A percentile compares a stretch with the other conserved stretches of the same genome.
Evolutionary conservation across 1,140 invertebrate genomes (phyloP).

Genomic region (Saccostrea echinata): DNA sequence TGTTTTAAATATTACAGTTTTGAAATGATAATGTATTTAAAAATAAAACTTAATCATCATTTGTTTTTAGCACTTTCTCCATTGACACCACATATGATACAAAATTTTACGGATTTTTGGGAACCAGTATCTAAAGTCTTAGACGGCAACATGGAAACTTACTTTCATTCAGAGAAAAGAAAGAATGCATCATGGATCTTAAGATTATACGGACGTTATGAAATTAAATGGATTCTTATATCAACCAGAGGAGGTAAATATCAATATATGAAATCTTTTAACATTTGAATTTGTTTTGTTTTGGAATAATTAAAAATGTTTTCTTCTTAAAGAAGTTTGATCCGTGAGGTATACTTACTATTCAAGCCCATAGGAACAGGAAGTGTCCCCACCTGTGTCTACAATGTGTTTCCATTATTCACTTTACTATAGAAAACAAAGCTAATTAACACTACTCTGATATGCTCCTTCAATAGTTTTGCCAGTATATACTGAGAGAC

Average conservation of each 20-base stretch:
- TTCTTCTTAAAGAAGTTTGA: neutral
- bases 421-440: neutral
- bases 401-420: no score
- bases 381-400: no score
- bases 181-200: neutral
- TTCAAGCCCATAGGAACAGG: neutral
- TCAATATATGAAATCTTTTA: neutral
- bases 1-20: neutral
- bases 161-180: neutral
- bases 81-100: neutral
- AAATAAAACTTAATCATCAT: neutral
- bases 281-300: no score
- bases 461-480: neutral
- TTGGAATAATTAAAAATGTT: neutral
- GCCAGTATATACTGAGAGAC: neutral
- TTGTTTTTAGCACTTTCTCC: neutral
- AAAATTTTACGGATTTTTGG: neutral
- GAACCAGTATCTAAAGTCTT: neutral
- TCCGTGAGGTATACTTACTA: no score
- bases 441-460: neutral
- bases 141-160: neutral
- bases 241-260: neutral
- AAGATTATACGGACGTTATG: neutral
- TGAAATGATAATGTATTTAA: neutral
- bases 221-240: neutral